phyloP scores from a whole-genome alignment of 2,113 vertebrate genomes.

The Sterna hirundo region DNA sequence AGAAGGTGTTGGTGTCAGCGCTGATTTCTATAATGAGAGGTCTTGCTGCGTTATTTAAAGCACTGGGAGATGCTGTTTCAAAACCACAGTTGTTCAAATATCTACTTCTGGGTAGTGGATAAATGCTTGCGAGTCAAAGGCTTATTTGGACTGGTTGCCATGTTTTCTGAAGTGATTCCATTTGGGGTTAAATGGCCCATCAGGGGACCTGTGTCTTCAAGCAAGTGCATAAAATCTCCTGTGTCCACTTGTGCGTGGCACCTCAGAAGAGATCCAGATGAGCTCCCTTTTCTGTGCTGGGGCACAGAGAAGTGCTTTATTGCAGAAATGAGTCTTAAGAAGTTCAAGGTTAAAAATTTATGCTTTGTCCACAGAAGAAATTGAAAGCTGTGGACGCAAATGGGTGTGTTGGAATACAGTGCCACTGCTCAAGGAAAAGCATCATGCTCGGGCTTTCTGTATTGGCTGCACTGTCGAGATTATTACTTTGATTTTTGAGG shows the following conservation, averaged over 20 bases:
- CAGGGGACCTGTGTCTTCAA: neutral
- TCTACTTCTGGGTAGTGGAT: neutral
- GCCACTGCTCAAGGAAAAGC: neutral
- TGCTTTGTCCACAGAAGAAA: neutral
- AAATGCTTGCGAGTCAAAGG: neutral
- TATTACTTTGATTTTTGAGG: neutral
- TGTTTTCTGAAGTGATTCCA: neutral
- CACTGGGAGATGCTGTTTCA: neutral
- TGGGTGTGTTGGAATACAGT: fast-evolving
- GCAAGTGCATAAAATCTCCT: neutral
- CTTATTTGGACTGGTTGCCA: neutral
- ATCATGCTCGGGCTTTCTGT: fast-evolving
- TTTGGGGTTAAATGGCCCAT: neutral
- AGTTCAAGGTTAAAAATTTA: neutral
- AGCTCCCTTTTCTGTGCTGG: neutral
- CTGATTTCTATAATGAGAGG: neutral
- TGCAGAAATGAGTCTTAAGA: neutral
- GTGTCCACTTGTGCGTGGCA: neutral
- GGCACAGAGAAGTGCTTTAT: neutral
- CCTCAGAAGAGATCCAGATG: neutral
- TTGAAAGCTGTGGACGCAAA: neutral
- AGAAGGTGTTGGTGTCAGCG: neutral
- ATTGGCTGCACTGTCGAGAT: neutral
- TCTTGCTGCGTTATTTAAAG: neutral
- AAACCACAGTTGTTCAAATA: neutral